These are phyloP conservation scores for Eupelmus urozonus DNA, from an alignment of 2,888 invertebrate species.

Conservation along the genomic window DNA sequence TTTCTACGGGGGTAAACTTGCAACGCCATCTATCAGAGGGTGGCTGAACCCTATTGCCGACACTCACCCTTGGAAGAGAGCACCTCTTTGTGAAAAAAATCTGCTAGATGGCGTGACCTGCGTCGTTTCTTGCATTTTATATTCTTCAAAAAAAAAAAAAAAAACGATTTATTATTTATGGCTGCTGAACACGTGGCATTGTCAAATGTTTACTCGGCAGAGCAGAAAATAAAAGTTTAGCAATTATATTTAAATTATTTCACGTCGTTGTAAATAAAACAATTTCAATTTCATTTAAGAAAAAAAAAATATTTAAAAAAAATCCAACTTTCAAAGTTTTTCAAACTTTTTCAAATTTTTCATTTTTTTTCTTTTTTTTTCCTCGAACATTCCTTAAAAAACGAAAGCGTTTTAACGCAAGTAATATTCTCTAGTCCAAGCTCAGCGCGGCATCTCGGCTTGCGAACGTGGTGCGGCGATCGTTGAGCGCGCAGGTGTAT, in stretches of 20 bases:
- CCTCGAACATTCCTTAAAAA: not conserved
- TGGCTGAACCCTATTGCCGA: conserved; percentile 61
- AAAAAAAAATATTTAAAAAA: not conserved
- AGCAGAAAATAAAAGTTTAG: no score
- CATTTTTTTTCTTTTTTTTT: conserved; percentile 4
- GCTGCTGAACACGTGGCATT: no score
- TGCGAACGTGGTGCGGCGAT: not conserved
- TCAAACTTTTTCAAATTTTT: no score
- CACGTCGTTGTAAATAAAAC: not conserved
- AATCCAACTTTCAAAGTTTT: no score
- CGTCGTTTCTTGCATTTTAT: conserved; percentile 11
- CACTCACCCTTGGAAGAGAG: conserved; percentile 56
- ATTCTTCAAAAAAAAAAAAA: not conserved
- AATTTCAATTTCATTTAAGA: not conserved
- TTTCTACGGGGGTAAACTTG: conserved; percentile 17
- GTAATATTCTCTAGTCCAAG: not conserved
- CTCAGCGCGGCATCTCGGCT: not conserved
- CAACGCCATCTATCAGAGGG: conserved; percentile 70
- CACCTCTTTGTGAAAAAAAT: conserved; percentile 64
- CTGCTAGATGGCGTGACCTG: conserved; percentile 67
- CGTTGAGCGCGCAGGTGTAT: not conserved
- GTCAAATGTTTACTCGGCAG: no score
- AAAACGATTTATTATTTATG: no score
- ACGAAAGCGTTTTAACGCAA: not conserved
- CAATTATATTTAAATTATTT: not conserved